A percentile compares a stretch with the other conserved stretches of the same genome.
These are phyloP conservation scores for Myiagra hebetior DNA, from an alignment of 2,113 vertebrate species.

Conservation along the genomic window DNA sequence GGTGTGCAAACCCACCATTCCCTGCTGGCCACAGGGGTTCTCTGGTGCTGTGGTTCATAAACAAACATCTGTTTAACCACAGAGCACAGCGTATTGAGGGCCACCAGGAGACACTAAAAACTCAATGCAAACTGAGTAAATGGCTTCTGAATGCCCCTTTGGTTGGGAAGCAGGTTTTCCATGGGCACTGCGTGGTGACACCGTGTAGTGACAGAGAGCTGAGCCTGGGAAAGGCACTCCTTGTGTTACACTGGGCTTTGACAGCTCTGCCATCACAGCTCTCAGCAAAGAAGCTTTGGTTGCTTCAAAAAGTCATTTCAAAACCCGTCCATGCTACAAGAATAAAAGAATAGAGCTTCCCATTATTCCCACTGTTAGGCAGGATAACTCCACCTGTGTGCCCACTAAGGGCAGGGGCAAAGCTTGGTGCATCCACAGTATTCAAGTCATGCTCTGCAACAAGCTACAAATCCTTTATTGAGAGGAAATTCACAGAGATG, in stretches of 20 bases:
- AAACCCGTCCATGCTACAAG: not conserved
- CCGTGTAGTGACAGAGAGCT: fast-evolving
- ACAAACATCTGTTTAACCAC: not conserved
- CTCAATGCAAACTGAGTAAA: not conserved
- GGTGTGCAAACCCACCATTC: not conserved
- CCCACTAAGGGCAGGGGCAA: not conserved
- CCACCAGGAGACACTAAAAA: not conserved
- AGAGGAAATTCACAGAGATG: not conserved
- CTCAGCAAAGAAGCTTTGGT: not conserved
- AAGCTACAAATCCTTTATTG: not conserved
- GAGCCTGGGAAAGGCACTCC: not conserved
- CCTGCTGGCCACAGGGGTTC: not conserved
- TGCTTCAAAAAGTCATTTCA: not conserved
- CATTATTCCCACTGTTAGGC: not conserved
- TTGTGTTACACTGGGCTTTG: not conserved
- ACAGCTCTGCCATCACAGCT: not conserved
- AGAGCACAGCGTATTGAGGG: not conserved
- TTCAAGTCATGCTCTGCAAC: not conserved
- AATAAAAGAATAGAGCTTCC: not conserved
- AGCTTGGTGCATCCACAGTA: not conserved
- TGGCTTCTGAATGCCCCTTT: not conserved
- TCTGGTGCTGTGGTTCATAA: not conserved
- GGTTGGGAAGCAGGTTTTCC: not conserved
- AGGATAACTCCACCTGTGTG: not conserved
- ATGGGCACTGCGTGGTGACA: not conserved